Conservation (phyloP, 2,888 invertebrate genomes). For the Autographa pulchrina region DNA sequence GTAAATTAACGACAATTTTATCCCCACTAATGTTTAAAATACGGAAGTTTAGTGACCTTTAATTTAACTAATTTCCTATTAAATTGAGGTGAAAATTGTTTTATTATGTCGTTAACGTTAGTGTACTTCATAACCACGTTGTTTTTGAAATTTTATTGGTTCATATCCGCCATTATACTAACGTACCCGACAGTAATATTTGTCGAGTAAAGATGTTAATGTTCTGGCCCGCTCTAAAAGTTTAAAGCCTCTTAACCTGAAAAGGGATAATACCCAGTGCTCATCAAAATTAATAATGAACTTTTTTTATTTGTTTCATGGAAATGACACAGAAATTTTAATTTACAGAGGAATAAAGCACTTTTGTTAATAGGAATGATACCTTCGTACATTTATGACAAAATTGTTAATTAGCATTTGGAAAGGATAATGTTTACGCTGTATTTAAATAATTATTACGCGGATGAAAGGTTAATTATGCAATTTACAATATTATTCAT, state of each 20-base stretch:
- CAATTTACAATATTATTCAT: constrained; percentile 41
- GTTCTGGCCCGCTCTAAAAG: constrained; percentile 23
- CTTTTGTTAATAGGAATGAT: background rate
- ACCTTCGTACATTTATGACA: background rate
- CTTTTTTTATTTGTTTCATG: constrained; percentile 27
- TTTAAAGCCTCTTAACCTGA: constrained; percentile 30
- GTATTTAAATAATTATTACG: constrained; percentile 3
- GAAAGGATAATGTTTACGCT: background rate
- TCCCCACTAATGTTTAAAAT: constrained; percentile 9
- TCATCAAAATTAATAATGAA: constrained; percentile 49
- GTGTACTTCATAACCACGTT: constrained; percentile 14
- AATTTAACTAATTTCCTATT: constrained; percentile 19
- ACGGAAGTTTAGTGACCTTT: constrained; percentile 19
- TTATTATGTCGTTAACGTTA: constrained; percentile 26
- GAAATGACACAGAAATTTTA: constrained; percentile 36
- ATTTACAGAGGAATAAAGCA: background rate
- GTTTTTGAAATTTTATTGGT: constrained; percentile 26
- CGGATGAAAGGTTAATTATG: constrained; percentile 27
- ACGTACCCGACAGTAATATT: constrained; percentile 29
- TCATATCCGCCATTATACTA: constrained; percentile 23
- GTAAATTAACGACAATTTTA: constrained; percentile 9
- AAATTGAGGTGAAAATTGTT: constrained; percentile 33
- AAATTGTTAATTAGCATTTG: background rate
- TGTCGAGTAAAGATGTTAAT: constrained; percentile 33
- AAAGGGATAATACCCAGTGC: constrained; percentile 27